Conservation (phyloP, 2,797 vertebrate species). For the Ispidina picta region DNA sequence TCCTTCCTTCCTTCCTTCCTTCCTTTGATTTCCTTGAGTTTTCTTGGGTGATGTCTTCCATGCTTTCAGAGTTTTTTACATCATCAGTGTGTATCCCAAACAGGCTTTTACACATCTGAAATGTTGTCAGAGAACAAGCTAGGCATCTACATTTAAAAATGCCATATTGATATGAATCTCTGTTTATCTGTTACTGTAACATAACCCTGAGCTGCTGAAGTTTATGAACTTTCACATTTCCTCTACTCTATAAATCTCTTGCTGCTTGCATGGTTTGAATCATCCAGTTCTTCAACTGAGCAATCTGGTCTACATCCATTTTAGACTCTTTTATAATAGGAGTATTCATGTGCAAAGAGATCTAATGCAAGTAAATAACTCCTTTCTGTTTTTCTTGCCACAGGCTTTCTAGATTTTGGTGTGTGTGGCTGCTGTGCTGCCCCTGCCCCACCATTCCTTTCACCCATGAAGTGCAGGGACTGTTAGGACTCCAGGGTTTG, state of each 20-base stretch:
- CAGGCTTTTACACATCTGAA: neutral
- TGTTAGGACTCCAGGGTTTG: neutral
- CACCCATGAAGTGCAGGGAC: neutral
- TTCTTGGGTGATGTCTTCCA: neutral
- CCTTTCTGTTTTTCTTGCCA: neutral
- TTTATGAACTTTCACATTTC: constrained; percentile 60
- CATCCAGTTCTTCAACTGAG: neutral
- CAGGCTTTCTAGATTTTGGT: neutral
- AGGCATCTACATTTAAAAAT: constrained; percentile 20
- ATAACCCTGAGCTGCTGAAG: constrained; percentile 38
- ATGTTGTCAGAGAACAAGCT: neutral
- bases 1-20: no score
- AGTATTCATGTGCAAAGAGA: neutral
- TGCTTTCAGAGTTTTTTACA: neutral
- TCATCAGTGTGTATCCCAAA: neutral
- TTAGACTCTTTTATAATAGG: neutral
- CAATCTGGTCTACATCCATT: constrained; percentile 52
- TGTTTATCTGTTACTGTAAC: constrained; percentile 57
- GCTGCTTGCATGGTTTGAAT: constrained; percentile 48
- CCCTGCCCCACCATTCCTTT: neutral
- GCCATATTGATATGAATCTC: constrained; percentile 22
- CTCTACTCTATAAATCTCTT: constrained; percentile 40
- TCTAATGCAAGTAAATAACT: neutral
- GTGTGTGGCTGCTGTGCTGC: accelerated
- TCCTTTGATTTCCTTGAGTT: neutral